phyloP scores from a whole-genome alignment of 2,797 vertebrate genomes.

The Meda fulgida region DNA sequence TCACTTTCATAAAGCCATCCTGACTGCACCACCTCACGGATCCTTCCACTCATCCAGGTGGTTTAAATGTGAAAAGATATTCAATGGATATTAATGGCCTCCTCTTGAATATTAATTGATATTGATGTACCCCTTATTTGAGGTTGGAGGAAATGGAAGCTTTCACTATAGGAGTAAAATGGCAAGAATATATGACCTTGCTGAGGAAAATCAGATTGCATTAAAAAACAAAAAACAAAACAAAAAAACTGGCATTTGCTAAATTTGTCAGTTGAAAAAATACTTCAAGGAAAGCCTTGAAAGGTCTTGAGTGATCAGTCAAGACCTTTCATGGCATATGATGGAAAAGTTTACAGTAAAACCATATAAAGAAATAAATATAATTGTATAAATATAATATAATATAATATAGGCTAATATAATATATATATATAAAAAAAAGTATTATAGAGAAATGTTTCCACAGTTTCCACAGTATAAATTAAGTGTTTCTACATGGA shows the following conservation, averaged over 20 bases:
- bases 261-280: slow-evolving; percentile 1
- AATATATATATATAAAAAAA: too few relatives aligned
- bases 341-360: background rate
- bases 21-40: background rate
- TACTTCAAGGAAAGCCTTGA: background rate
- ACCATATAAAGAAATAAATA: background rate
- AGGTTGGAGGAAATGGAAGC: slow-evolving; percentile 13
- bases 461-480: background rate
- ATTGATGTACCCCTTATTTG: slow-evolving; percentile 42
- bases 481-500: background rate
- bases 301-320: background rate
- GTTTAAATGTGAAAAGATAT: slow-evolving; percentile 51
- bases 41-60: slow-evolving; percentile 39
- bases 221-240: background rate
- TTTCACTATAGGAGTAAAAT: background rate
- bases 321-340: background rate
- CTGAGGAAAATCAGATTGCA: slow-evolving; percentile 10
- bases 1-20: slow-evolving; percentile 17
- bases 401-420: too few relatives aligned
- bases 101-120: slow-evolving; percentile 50
- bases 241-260: background rate
- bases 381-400: too few relatives aligned
- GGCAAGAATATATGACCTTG: slow-evolving; percentile 12
- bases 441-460: too few relatives aligned
- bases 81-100: slow-evolving; percentile 25